Conservation (phyloP, 2,797 vertebrate species). For the Ctenosaura bakeri region DNA sequence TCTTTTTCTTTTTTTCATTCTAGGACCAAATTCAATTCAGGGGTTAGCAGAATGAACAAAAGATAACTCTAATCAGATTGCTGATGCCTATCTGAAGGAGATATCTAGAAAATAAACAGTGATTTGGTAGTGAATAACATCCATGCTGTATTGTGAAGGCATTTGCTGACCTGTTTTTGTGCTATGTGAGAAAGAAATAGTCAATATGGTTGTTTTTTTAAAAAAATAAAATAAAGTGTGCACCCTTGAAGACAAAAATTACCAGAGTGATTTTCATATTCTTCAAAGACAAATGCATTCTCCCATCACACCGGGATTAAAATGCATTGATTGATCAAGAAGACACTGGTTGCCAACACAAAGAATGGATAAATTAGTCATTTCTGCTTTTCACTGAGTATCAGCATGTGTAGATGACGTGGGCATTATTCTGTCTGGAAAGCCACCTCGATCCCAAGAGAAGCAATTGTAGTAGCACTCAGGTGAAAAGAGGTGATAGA, state of each 20-base stretch:
- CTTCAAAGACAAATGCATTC: slow-evolving; percentile 56
- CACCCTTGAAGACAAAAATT: slow-evolving; percentile 36
- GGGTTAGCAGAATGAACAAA: background rate
- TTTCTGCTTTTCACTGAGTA: slow-evolving; percentile 63
- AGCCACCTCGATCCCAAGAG: slow-evolving; percentile 25
- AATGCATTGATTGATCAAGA: slow-evolving; percentile 56
- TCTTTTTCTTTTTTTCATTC: background rate
- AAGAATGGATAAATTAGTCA: slow-evolving; percentile 60
- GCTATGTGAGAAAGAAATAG: background rate
- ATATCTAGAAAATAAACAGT: slow-evolving; percentile 23
- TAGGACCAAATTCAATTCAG: slow-evolving; percentile 23
- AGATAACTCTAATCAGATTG: slow-evolving; percentile 31
- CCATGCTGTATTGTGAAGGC: slow-evolving; percentile 4
- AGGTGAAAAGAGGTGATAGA: no score
- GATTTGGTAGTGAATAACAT: slow-evolving; percentile 28
- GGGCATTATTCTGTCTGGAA: slow-evolving; percentile 46
- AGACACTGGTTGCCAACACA: slow-evolving; percentile 54
- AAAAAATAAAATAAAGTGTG: background rate
- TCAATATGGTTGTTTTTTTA: background rate
- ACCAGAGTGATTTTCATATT: slow-evolving; percentile 57
- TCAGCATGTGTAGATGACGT: slow-evolving; percentile 38
- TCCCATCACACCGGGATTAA: slow-evolving; percentile 36
- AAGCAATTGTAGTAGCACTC: background rate
- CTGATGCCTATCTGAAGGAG: background rate
- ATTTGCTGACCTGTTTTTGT: background rate